Conservation (phyloP, 2,797 vertebrate genomes). For the Argyrosomus regius region DNA sequence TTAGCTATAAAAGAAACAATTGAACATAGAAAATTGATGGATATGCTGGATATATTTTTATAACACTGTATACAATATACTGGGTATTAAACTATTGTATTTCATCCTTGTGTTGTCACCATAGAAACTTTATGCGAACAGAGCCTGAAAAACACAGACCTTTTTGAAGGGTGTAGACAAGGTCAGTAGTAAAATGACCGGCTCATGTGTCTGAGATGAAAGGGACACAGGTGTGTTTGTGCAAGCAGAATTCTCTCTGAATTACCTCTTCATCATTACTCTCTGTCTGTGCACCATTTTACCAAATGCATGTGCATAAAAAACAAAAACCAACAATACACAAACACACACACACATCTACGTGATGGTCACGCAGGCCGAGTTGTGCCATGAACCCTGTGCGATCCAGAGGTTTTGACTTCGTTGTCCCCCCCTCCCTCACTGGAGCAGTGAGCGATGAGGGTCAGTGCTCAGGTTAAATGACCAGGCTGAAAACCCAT, state of each 20-base stretch:
- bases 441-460: constrained; percentile 78
- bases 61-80: neutral
- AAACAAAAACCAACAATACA: neutral
- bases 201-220: constrained; percentile 37
- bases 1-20: neutral
- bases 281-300: constrained; percentile 12
- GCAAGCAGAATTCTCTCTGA: constrained; percentile 27
- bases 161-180: constrained; percentile 28
- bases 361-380: constrained; percentile 12
- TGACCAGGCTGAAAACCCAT: constrained; percentile 84
- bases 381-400: constrained; percentile 71
- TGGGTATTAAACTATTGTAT: neutral
- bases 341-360: neutral
- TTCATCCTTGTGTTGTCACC: constrained; percentile 27
- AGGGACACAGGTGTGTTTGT: constrained; percentile 47
- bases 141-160: constrained; percentile 1
- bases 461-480: constrained; percentile 90
- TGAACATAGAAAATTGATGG: neutral
- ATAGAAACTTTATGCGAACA: constrained; percentile 26
- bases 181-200: constrained; percentile 26
- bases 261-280: constrained; percentile 35
- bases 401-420: constrained; percentile 60
- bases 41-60: neutral
- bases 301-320: neutral
- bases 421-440: constrained; percentile 71